Conservation (phyloP, 1,140 invertebrate genomes). For the Drosophila pallidifrons region DNA sequence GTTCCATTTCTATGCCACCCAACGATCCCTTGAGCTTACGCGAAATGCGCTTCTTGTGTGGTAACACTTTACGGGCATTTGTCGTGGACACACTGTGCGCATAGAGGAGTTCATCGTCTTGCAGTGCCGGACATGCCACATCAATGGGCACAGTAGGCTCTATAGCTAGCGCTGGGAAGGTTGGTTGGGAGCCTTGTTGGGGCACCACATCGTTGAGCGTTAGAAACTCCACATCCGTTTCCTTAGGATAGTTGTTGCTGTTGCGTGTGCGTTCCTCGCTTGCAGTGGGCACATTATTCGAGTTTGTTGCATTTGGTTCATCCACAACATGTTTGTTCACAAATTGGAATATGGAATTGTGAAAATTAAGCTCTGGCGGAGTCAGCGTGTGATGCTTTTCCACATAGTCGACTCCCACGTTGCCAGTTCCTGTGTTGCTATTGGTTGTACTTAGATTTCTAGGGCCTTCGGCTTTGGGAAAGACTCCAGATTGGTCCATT, state of each 20-base stretch:
- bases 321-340: slow-evolving; percentile 65
- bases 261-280: slow-evolving; percentile 17
- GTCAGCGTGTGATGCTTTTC: slow-evolving; percentile 52
- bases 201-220: slow-evolving; percentile 41
- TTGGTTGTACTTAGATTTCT: slow-evolving; percentile 61
- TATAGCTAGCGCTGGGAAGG: slow-evolving; percentile 62
- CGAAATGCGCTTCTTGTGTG: slow-evolving; percentile 87
- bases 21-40: slow-evolving; percentile 86
- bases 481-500: slow-evolving; percentile 58
- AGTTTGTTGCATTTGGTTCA: slow-evolving; percentile 8
- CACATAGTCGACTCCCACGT: slow-evolving; percentile 21
- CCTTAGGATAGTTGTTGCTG: slow-evolving; percentile 13
- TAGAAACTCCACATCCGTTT: slow-evolving; percentile 47
- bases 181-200: slow-evolving; percentile 39
- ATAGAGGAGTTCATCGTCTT: slow-evolving; percentile 62
- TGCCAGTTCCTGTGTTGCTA: slow-evolving; percentile 6
- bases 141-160: slow-evolving; percentile 73
- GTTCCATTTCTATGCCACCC: slow-evolving; percentile 67
- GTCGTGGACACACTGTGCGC: slow-evolving; percentile 47
- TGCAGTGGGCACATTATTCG: slow-evolving; percentile 4
- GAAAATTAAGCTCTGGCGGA: slow-evolving; percentile 70
- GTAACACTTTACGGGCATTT: slow-evolving; percentile 82
- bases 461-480: slow-evolving; percentile 62
- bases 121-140: slow-evolving; percentile 31
- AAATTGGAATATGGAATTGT: slow-evolving; percentile 73